phyloP scores from a whole-genome alignment of 2,797 vertebrate genomes.

The Novumbra hubbsi region DNA sequence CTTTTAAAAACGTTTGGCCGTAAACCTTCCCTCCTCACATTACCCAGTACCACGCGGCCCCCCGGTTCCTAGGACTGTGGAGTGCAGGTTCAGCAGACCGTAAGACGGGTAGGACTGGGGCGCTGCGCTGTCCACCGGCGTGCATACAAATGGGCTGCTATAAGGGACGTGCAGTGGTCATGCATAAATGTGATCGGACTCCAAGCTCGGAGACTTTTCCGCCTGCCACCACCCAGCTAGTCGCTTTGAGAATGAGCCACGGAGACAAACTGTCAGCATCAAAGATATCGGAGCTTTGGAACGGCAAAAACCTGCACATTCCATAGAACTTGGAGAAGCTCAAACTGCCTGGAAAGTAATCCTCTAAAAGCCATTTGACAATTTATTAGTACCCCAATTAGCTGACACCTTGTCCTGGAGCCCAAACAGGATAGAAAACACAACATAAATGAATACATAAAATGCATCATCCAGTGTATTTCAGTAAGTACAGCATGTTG shows the following conservation, averaged over 20 bases:
- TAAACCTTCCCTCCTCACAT: neutral
- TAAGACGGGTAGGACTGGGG: conserved; percentile 1
- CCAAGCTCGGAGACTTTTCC: conserved; percentile 22
- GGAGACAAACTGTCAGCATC: neutral
- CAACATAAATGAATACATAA: no score
- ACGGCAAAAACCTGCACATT: neutral
- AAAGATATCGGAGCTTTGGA: conserved; percentile 1
- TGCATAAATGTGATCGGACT: conserved; percentile 56
- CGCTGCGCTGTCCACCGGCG: conserved; percentile 19
- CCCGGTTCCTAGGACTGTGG: neutral
- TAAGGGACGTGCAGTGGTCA: conserved; percentile 29
- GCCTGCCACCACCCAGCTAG: conserved; percentile 23
- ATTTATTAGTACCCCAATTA: no score
- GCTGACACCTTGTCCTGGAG: no score
- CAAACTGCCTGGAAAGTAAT: neutral
- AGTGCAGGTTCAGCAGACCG: neutral
- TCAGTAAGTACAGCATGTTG: no score
- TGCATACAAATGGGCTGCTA: conserved; percentile 50
- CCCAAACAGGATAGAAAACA: no score
- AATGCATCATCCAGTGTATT: no score
- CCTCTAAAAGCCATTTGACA: neutral
- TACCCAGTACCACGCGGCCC: neutral
- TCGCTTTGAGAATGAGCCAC: conserved; percentile 2
- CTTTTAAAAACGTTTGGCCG: neutral
- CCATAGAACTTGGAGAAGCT: neutral